Percentiles rank a stretch among this genome's conserved stretches.
phyloP scores from a whole-genome alignment of 2,888 invertebrate genomes.

The Oscheius sp. region DNA sequence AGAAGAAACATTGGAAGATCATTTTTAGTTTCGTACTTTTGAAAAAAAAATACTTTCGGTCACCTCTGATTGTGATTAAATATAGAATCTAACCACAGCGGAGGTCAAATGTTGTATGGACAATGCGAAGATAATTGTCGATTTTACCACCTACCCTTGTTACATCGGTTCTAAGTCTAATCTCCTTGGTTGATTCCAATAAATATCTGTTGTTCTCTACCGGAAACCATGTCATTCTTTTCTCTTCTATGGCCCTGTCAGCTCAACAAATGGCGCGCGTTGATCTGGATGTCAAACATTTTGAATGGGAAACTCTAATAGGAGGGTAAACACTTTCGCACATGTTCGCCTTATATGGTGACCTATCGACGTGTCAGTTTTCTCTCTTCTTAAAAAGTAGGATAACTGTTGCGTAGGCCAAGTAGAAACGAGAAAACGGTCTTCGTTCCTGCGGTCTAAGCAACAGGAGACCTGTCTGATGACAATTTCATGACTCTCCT shows the following conservation, averaged over 20 bases:
- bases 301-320: slow-evolving; percentile 30
- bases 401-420: slow-evolving; percentile 22
- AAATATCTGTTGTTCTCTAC: not conserved
- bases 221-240: not conserved
- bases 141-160: not conserved
- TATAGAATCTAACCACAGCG: not conserved
- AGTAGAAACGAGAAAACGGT: slow-evolving; percentile 17
- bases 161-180: not conserved
- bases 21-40: too few relatives aligned
- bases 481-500: not conserved
- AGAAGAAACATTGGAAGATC: too few relatives aligned
- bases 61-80: not conserved
- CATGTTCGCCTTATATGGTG: slow-evolving; percentile 26
- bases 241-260: too few relatives aligned
- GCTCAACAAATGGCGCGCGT: slow-evolving; percentile 20
- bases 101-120: not conserved
- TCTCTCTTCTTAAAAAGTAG: not conserved
- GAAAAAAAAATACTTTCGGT: too few relatives aligned
- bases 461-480: slow-evolving; percentile 12
- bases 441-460: slow-evolving; percentile 23
- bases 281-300: slow-evolving; percentile 29
- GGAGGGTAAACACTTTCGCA: slow-evolving; percentile 26
- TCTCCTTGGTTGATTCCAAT: not conserved
- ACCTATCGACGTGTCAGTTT: not conserved
- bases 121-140: not conserved